A percentile compares a stretch with the other conserved stretches of the same genome.
Evolutionary conservation across 2,113 vertebrate species (phyloP).

Genomic region (Anolis carolinensis): DNA sequence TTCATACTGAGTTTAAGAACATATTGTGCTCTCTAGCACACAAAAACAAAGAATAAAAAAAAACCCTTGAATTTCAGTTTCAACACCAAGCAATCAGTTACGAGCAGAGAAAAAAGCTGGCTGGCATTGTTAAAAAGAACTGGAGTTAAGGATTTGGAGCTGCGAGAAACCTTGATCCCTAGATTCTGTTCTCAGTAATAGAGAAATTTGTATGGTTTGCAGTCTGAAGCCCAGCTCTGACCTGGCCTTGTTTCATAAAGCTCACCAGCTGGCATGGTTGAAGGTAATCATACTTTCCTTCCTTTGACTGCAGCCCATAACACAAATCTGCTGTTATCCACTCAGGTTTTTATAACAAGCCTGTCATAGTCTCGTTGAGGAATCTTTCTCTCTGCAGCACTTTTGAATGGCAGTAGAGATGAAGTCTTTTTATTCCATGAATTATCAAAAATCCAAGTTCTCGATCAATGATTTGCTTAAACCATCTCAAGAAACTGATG

Average conservation of each 20-base stretch:
- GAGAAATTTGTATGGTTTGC: not conserved
- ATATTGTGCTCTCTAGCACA: slow-evolving; percentile 2
- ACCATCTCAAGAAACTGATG: slow-evolving; percentile 56
- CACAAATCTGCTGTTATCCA: not conserved
- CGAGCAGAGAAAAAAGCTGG: not conserved
- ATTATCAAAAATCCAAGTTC: slow-evolving; percentile 53
- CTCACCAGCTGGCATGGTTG: not conserved
- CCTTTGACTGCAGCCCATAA: slow-evolving; percentile 30
- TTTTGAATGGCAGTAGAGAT: slow-evolving; percentile 27
- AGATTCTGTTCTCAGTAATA: not conserved
- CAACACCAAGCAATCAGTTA: not conserved
- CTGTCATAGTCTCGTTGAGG: not conserved
- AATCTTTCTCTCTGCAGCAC: not conserved
- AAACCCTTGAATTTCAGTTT: not conserved
- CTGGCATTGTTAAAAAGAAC: slow-evolving; percentile 9
- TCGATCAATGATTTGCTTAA: slow-evolving; percentile 65
- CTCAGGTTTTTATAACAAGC: slow-evolving; percentile 33
- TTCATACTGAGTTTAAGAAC: slow-evolving; percentile 4
- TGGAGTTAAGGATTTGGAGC: slow-evolving; percentile 7
- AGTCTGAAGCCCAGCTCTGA: slow-evolving; percentile 28
- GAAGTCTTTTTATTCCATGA: slow-evolving; percentile 25
- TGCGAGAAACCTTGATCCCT: slow-evolving; percentile 6
- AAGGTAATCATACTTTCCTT: slow-evolving; percentile 21
- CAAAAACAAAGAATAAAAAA: not conserved
- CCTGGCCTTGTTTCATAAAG: not conserved